Base-by-base conservation (phyloP, 2,888 invertebrate genomes). In the Calephelis perditalis region DNA sequence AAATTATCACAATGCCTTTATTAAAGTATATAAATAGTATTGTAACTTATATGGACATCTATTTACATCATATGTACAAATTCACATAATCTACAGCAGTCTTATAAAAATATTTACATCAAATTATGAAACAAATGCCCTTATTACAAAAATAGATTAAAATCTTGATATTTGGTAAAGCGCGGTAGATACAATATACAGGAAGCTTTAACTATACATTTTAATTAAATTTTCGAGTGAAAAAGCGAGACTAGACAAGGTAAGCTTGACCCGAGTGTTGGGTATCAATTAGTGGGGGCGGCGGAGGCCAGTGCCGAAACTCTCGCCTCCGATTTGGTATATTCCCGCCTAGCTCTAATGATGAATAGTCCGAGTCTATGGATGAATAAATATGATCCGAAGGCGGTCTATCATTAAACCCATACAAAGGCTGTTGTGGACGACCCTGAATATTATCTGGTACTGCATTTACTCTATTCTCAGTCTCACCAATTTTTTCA, bases 371-470 rank as follows among this genome's bases (percentile, higher is more conserved):
- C 61, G 96, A 96, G 87, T 97, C 96, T 82, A 97, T 97, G 78
- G 96, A 96, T 62, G 96, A 96, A 81, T 97, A 97, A 76, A 97
- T 96, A 83, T 96, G 96, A 86, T 97, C 96, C 65, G 96, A 96
- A 15, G 95, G 93, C 44, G 96, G 96, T 72, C 96, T 91, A 70
- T 94, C 93, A 67, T 92, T 91, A 59, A 82, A 81, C 11, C 84
- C 89, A 63, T 91, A 92, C 26, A 84, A 79, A 75, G 79, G 77
- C 67, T 83, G 87, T 61, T 81, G 87, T 47, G 79, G 75, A 56
- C 81, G 76, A 67, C 73, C 77, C 63, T 85, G 87, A 37, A 81
- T 73, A 69, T 86, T 86, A 67, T 88, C 79, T 92, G 91, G 84
- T 94, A 96, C 92, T 93, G 95, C 66, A 95, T 94, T 69, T 91